Base-by-base conservation (phyloP, 2,888 invertebrate genomes). In the Parnassius mnemosyne region DNA sequence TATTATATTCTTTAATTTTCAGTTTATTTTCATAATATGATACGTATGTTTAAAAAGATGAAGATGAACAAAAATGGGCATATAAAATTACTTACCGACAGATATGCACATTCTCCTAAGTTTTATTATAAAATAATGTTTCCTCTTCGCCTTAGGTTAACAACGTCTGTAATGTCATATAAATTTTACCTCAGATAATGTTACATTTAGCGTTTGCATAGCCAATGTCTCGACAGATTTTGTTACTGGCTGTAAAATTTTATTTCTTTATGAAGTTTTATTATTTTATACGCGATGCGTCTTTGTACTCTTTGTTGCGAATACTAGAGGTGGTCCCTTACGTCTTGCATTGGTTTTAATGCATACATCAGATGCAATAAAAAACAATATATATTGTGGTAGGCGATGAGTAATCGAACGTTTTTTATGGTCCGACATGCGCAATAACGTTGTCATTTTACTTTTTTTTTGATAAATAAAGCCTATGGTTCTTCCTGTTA, bases 251-350 rank as follows among this genome's bases (percentile, higher is more conserved):
- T 76, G 77, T 86, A 80, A 85, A 87, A 79, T 68, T 86, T 85
- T 84, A 87, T 84, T 81, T 80, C 80, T 84, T 81, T 83, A 80
- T 77, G 73, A 75, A 70, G 71, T 79, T 83, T 84, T 81, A 82
- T 83, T 83, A 80, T 81, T 77, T 76, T 81, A 76, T 73, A 69
- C 67, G 66, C 76, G 75, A 77, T 70, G 69, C 65, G 68, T 70
- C 76, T 79, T 79, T 79, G 80, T 79, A 74, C 71, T 76, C 79
- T 80, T 82, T 81, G 80, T 79, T 77, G 77, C 75, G 65, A 68
- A 67, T 72, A 66, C 71, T 75, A 71, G 75, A 68, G 75, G 74
- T 73, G 74, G 73, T 71, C 75, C 67, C 63, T 66, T 56, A 34
- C 65, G 58, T 68, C 58, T 65, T 67, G 64, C 65, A 66, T 65